Base-by-base conservation (phyloP, 2,797 vertebrate genomes). In the Danio choprae region DNA sequence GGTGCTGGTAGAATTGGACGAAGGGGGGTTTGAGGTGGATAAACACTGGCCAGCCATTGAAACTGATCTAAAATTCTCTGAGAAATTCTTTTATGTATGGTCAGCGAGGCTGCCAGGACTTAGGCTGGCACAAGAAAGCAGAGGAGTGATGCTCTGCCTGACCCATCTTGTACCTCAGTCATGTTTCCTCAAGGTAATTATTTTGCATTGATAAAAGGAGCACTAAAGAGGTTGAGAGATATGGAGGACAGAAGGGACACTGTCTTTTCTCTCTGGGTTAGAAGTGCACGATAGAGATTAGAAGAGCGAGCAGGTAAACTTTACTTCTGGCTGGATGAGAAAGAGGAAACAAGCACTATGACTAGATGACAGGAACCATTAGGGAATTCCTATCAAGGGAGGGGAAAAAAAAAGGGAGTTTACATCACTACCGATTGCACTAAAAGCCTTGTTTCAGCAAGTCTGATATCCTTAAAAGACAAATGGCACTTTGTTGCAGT, bases 191-290 rank as follows among this genome's bases (percentile, higher is more conserved):
- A 79, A 59, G 88, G 87, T 88, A 89, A 91, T 92, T 90, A 90
- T 90, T 88, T 90, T 88, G 89, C 88, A 89, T 84, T 87, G 89
- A 92, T 90, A 90, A 91, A 89, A 88, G 82, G 74, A 81, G 64
- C 59, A 69, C 67, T 29, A 77, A 55, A 76, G 79, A 76, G 63
- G 64, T 78, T 82, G 70, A 53, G 77, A 40, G 69, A 72, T 65
- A 71, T 84, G 83, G 88, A 90, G 85, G 87, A 90, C 85, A 90
- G 88, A 88, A 67, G 50, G 40, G 6, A 84, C 38, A 65, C 84
- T 86, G 88, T 89, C 89, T 89, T 92, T 90, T 88, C 87, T 87
- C 68, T 87, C 84, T 91, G 91, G 88, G 85, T 91, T 92, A 90
- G 88, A 87, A 80, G 85, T 88, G 85, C 51, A 86, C 80, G 11